A percentile compares a stretch with the other conserved stretches of the same genome.
phyloP scores from a whole-genome alignment of 2,797 vertebrate species.

The Zenarchopterus dispar region DNA sequence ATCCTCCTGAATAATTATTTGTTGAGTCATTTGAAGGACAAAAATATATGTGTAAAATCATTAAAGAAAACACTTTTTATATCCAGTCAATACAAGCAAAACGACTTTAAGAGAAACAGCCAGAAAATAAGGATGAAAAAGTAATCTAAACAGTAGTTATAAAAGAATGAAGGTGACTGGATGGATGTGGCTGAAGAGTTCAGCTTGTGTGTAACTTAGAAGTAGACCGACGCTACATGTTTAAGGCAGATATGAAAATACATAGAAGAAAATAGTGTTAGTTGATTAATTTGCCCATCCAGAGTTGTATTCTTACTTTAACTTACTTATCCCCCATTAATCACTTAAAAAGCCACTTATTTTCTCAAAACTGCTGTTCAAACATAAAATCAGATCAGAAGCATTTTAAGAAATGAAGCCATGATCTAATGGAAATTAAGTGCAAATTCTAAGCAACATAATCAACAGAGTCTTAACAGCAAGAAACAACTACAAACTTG shows the following conservation, averaged over 20 bases:
- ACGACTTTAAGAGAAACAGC: constrained; percentile 17
- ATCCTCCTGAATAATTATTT: constrained; percentile 15
- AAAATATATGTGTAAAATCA: neutral
- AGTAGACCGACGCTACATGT: constrained; percentile 18
- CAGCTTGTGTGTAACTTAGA: constrained; percentile 5
- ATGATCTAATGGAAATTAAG: too few relatives aligned
- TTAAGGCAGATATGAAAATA: neutral
- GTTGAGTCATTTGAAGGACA: constrained; percentile 11
- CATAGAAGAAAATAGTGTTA: too few relatives aligned
- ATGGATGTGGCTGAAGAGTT: constrained; percentile 10
- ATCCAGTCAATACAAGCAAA: constrained; percentile 24
- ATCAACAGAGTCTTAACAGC: too few relatives aligned
- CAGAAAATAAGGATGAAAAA: constrained; percentile 14
- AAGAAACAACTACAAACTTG: too few relatives aligned
- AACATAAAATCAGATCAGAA: neutral
- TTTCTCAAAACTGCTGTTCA: too few relatives aligned
- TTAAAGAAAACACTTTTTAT: constrained; percentile 9
- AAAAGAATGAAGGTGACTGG: constrained; percentile 9
- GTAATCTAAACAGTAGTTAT: constrained; percentile 20
- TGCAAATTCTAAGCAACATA: too few relatives aligned
- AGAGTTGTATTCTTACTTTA: neutral
- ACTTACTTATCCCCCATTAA: neutral
- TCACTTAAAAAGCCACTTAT: neutral
- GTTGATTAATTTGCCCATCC: neutral
- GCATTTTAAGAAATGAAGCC: too few relatives aligned